Evolutionary conservation across 2,888 invertebrate genomes (phyloP).

Genomic region (Rutpela maculata): DNA sequence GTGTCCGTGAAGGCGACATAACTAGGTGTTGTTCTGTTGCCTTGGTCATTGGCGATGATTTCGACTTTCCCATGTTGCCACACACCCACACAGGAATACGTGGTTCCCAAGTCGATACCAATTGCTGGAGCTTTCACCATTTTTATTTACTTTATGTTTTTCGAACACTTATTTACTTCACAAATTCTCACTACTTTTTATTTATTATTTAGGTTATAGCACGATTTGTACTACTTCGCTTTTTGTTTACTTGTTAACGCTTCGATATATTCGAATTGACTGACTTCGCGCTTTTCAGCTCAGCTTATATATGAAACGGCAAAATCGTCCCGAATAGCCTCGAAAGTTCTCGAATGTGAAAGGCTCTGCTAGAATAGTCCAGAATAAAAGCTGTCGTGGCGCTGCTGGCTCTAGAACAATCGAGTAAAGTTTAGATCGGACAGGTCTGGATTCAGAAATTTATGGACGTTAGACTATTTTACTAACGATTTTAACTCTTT

Average conservation of each 20-base stretch:
- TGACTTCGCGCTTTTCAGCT: neutral
- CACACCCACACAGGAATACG: conserved; percentile 90
- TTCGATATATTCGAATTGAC: conserved; percentile 6
- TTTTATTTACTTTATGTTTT: conserved; percentile 50
- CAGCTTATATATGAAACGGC: conserved; percentile 25
- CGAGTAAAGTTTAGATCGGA: neutral
- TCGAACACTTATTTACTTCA: neutral
- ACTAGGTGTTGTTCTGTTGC: conserved; percentile 89
- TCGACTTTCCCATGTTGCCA: conserved; percentile 90
- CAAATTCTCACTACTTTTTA: neutral
- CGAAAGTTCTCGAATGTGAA: conserved; percentile 19
- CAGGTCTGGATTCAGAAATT: neutral
- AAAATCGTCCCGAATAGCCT: conserved; percentile 16
- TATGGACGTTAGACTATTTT: too few species aligned
- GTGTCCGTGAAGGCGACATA: conserved; percentile 85
- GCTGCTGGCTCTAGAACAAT: neutral
- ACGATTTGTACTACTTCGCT: conserved; percentile 3
- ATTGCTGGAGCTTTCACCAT: conserved; percentile 76
- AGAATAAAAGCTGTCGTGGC: too few species aligned
- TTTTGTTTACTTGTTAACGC: neutral
- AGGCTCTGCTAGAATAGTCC: neutral
- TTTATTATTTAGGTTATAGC: neutral
- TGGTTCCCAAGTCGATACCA: conserved; percentile 91
- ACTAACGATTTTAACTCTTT: too few species aligned
- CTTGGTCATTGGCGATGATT: conserved; percentile 90